Base-by-base conservation (phyloP, 2,797 vertebrate genomes). In the Lutjanus campechanus region DNA sequence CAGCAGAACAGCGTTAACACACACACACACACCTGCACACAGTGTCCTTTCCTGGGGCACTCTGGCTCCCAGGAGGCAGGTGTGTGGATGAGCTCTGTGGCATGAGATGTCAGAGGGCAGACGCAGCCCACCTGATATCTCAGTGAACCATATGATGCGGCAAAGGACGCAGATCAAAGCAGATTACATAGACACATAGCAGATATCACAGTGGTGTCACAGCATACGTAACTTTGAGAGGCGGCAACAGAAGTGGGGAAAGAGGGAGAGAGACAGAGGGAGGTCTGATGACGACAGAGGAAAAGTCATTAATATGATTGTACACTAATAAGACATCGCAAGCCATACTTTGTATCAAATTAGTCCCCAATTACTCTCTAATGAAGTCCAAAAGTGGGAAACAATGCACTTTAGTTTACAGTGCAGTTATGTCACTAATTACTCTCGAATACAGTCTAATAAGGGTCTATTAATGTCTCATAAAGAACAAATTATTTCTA, bases 21-120 rank as follows among this genome's bases (percentile, higher is more conserved):
- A 36, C 29, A 29, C 29, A 4, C 29, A 29, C 29, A 36, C 64
- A 20, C 60, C 69, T 8, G 16, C 46, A 77, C 41, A 73, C 56
- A 5, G 68, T 82, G 81, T 85, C 76, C 82, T 88, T 86, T 85
- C 81, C 82, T 43, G 56, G 60, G 73, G 79, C 77, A 62, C 47
- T 74, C 1, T 61, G 49, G 13, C 51, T 85, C 86, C 77, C 75
- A 51, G 81, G 69, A 77, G 81, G 72, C 86, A 83, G 81, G 65
- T 86, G 86, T 81, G 79, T 64, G 7, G 15, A 73, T 58, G 70
- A 72, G 61, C 61, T 63, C 63, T 46, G 74, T 72, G 72, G 40
- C 73, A 36, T 11, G 67, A 74, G 63, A 22, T 40, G 69, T 76
- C 71, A 78, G 61, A 75, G 84, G 79, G 83, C 76, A 69, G 70